Evolutionary conservation across 2,888 invertebrate species (phyloP).

Genomic region (Dilophus febrilis): DNA sequence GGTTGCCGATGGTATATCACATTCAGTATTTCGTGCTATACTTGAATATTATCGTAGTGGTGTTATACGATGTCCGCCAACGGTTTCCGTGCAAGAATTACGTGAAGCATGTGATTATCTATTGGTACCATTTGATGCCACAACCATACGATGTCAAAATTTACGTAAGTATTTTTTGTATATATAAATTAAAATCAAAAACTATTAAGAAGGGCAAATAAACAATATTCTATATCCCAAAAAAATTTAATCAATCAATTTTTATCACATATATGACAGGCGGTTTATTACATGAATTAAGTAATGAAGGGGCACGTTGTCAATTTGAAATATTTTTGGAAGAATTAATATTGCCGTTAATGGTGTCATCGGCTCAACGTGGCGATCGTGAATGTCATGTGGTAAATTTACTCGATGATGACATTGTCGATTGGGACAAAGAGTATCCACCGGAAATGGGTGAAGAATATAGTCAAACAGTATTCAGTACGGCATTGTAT

Average conservation of each 20-base stretch:
- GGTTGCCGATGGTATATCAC: slow-evolving; percentile 92
- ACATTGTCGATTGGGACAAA: slow-evolving; percentile 94
- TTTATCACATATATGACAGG: slow-evolving; percentile 40
- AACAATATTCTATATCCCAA: too few species aligned
- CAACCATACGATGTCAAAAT: slow-evolving; percentile 90
- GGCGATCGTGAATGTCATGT: slow-evolving; percentile 98
- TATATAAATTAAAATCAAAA: too few species aligned
- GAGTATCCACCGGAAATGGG: slow-evolving; percentile 99
- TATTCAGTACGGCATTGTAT: slow-evolving; percentile 88
- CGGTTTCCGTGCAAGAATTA: slow-evolving; percentile 89
- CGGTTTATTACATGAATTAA: slow-evolving; percentile 90
- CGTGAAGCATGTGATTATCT: slow-evolving; percentile 98
- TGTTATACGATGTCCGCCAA: slow-evolving; percentile 83
- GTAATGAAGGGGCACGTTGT: slow-evolving; percentile 96
- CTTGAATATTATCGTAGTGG: slow-evolving; percentile 89
- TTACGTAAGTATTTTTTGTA: slow-evolving; percentile 48
- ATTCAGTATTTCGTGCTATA: slow-evolving; percentile 86
- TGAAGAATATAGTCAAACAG: slow-evolving; percentile 91
- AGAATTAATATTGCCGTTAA: slow-evolving; percentile 82
- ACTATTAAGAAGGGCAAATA: too few species aligned
- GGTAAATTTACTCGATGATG: slow-evolving; percentile 89
- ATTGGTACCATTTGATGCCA: slow-evolving; percentile 92
- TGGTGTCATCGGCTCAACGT: slow-evolving; percentile 85
- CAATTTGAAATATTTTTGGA: slow-evolving; percentile 96
- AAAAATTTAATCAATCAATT: too few species aligned